A percentile compares a stretch with the other conserved stretches of the same genome.
Evolutionary conservation across 2,113 vertebrate genomes (phyloP).

Genomic region (Vanacampus margaritifer): DNA sequence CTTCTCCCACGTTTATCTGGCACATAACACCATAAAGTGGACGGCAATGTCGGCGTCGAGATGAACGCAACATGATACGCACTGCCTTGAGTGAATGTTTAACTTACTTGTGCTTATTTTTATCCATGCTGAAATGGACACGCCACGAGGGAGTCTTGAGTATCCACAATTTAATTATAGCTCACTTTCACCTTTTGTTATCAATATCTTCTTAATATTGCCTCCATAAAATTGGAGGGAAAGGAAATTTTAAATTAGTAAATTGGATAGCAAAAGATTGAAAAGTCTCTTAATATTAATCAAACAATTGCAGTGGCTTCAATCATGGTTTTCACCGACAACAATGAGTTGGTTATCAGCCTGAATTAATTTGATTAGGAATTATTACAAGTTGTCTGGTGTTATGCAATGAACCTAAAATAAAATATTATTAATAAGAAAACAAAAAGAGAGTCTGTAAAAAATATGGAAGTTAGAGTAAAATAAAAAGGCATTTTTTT

Average conservation of each 20-base stretch:
- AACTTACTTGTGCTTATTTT: constrained; percentile 11
- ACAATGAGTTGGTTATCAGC: not conserved
- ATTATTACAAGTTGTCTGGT: too few relatives aligned
- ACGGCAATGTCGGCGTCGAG: not conserved
- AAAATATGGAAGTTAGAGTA: too few relatives aligned
- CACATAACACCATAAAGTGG: constrained; percentile 22
- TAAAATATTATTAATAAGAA: too few relatives aligned
- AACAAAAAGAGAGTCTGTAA: too few relatives aligned
- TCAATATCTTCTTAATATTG: not conserved
- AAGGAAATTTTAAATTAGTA: not conserved
- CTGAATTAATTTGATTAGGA: too few relatives aligned
- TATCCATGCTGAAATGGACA: constrained; percentile 15
- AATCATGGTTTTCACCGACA: not conserved
- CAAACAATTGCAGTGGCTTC: not conserved
- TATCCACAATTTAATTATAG: not conserved
- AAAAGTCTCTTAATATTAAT: not conserved
- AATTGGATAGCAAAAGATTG: too few relatives aligned
- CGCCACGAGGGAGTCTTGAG: not conserved
- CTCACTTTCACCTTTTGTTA: not conserved
- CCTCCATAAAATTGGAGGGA: not conserved
- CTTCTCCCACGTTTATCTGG: constrained; percentile 48
- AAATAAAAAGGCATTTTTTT: too few relatives aligned
- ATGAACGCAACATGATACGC: constrained; percentile 16
- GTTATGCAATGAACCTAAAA: too few relatives aligned
- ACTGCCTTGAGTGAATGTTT: constrained; percentile 9